Conservation (phyloP, 1,140 invertebrate species). For the Lineus longissimus region DNA sequence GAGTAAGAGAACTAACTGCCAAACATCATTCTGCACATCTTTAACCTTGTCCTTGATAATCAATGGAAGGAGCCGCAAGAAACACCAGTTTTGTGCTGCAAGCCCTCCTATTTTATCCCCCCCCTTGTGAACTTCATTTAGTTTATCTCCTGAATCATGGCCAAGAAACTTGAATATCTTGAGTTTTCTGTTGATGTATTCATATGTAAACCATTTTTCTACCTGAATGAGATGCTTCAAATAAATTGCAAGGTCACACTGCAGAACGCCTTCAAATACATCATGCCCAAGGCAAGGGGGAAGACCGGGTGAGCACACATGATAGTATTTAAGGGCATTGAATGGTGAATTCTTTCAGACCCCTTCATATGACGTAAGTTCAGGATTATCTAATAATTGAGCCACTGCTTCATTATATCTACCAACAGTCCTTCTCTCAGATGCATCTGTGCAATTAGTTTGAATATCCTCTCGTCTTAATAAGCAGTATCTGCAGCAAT, state of each 20-base stretch:
- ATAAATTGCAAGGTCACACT: not conserved
- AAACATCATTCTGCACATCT: conserved; percentile 1
- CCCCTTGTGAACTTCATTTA: not conserved
- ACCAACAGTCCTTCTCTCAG: too few relatives aligned
- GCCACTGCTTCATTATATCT: not conserved
- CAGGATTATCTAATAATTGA: not conserved
- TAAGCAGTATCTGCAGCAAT: too few relatives aligned
- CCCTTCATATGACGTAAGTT: not conserved
- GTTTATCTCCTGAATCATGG: conserved; percentile 4
- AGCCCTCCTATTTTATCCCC: conserved; percentile 1
- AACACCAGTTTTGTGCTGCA: conserved; percentile 10
- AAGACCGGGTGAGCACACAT: not conserved
- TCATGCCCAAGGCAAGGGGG: conserved; percentile 4
- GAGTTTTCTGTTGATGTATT: not conserved
- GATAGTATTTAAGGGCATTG: not conserved
- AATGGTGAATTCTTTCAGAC: not conserved
- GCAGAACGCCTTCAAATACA: not conserved
- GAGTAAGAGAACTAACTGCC: conserved; percentile 1
- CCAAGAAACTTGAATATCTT: not conserved
- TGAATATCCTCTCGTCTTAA: too few relatives aligned
- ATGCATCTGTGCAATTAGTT: too few relatives aligned
- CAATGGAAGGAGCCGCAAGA: conserved; percentile 6
- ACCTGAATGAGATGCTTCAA: conserved; percentile 3
- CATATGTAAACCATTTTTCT: conserved; percentile 8
- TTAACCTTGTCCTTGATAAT: conserved; percentile 1